These are phyloP conservation scores for Bombus picipes DNA, from an alignment of 1,140 invertebrate genomes.

Conservation along the genomic window DNA sequence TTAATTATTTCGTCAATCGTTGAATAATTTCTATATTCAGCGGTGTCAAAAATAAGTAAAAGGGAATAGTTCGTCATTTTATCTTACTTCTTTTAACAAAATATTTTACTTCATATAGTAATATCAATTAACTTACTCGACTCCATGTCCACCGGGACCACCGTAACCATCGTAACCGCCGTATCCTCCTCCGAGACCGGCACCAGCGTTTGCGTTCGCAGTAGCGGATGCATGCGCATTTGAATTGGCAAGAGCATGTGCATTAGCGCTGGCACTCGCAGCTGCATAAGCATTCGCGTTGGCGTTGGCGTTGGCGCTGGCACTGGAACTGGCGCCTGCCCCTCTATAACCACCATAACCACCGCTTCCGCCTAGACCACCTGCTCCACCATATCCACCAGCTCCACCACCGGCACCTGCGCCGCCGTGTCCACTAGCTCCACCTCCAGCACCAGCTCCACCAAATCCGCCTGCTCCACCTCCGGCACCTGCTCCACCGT, in stretches of 20 bases:
- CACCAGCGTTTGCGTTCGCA: constrained; percentile 33
- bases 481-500: constrained; percentile 26
- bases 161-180: not conserved
- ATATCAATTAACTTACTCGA: constrained; percentile 53
- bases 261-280: not conserved
- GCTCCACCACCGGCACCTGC: not conserved
- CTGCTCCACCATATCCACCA: constrained; percentile 24
- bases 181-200: constrained; percentile 45
- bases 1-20: not conserved
- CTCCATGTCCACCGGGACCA: constrained; percentile 20
- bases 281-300: constrained; percentile 31
- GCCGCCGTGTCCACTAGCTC: not conserved
- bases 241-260: constrained; percentile 43
- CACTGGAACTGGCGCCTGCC: constrained; percentile 26
- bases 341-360: not conserved
- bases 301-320: constrained; percentile 39
- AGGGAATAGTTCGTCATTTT: not conserved
- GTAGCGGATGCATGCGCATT: constrained; percentile 7
- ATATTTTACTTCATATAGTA: not conserved
- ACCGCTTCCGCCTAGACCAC: not conserved
- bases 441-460: not conserved
- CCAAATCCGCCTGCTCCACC: constrained; percentile 33
- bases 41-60: not conserved
- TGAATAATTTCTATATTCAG: not conserved
- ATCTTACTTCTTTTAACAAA: not conserved